phyloP scores from a whole-genome alignment of 2,797 vertebrate species.

The Cossypha polioptera region DNA sequence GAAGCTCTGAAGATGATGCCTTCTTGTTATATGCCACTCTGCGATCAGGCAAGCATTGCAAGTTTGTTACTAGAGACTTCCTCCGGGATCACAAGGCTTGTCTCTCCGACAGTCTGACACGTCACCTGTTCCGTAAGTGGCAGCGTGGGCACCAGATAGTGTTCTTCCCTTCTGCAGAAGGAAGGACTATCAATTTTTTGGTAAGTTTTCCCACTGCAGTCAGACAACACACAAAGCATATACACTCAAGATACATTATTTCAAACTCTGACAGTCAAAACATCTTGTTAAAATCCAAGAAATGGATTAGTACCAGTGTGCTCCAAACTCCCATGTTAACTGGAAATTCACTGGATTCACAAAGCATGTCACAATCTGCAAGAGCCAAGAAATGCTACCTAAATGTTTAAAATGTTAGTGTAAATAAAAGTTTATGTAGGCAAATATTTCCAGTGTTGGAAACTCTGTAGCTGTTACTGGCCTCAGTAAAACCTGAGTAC shows the following conservation, averaged over 20 bases:
- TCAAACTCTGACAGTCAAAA: not conserved
- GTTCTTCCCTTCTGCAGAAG: constrained; percentile 21
- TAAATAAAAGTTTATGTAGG: not conserved
- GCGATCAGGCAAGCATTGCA: constrained; percentile 89
- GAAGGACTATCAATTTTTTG: constrained; percentile 80
- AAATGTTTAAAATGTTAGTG: not conserved
- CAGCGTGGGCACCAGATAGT: constrained; percentile 92
- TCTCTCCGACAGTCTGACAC: constrained; percentile 75
- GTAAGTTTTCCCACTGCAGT: constrained; percentile 71
- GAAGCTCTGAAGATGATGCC: constrained; percentile 92
- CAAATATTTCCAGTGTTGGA: not conserved
- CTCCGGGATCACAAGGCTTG: constrained; percentile 96
- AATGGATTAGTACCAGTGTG: not conserved
- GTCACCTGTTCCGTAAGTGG: constrained; percentile 94
- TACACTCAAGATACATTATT: not conserved
- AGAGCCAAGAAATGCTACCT: not conserved
- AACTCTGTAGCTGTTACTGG: not conserved
- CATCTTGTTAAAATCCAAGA: not conserved
- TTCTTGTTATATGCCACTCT: constrained; percentile 92
- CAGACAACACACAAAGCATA: not conserved
- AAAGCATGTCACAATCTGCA: not conserved
- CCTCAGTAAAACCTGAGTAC: not conserved
- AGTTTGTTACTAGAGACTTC: constrained; percentile 89
- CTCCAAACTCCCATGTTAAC: not conserved
- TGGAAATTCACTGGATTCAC: not conserved